phyloP scores from a whole-genome alignment of 1,140 invertebrate species.

The Pristionchus pacificus region DNA sequence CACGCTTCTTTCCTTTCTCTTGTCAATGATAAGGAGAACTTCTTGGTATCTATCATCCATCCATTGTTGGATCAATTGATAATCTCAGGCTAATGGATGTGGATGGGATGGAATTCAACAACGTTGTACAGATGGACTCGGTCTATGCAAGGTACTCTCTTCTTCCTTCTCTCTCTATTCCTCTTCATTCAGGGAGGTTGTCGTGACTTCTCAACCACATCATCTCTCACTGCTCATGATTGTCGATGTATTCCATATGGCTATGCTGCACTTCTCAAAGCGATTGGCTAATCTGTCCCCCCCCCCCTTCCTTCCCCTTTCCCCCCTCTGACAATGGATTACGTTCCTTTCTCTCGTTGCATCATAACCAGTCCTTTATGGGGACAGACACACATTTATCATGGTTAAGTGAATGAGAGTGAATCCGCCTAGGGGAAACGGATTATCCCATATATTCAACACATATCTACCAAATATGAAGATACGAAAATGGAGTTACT shows the following conservation, averaged over 20 bases:
- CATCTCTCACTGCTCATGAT: not conserved
- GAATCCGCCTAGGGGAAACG: too few relatives aligned
- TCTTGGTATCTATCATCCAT: not conserved
- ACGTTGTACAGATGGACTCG: not conserved
- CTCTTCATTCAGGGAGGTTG: not conserved
- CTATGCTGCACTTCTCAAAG: not conserved
- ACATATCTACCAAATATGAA: too few relatives aligned
- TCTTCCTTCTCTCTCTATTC: not conserved
- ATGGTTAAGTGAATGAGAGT: too few relatives aligned
- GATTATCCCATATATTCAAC: too few relatives aligned
- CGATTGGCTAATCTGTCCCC: not conserved
- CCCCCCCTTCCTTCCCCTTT: not conserved
- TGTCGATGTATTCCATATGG: not conserved
- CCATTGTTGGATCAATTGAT: not conserved
- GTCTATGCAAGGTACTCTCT: not conserved
- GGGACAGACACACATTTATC: too few relatives aligned
- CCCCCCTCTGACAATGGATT: too few relatives aligned
- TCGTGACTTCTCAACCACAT: not conserved
- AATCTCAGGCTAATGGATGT: not conserved
- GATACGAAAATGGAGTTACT: too few relatives aligned
- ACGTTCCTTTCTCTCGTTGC: too few relatives aligned
- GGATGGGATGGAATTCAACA: not conserved
- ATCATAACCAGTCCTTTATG: too few relatives aligned
- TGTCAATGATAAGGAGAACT: not conserved
- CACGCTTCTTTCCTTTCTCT: not conserved